These are phyloP conservation scores for Aphidius ervi DNA, from an alignment of 1,140 invertebrate genomes.

Conservation along the genomic window DNA sequence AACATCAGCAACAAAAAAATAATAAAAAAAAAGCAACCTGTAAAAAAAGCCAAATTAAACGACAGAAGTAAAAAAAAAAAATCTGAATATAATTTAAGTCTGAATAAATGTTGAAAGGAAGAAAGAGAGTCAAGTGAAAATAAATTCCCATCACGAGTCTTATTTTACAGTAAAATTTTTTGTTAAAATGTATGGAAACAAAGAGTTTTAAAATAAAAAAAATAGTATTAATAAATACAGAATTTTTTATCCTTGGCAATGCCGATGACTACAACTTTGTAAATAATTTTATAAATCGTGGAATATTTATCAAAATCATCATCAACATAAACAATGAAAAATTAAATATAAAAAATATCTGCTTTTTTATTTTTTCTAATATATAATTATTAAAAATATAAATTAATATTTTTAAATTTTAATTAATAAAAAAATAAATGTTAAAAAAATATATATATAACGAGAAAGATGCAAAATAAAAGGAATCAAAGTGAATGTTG, in stretches of 20 bases:
- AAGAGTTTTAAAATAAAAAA: background rate
- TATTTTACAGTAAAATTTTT: slow-evolving; percentile 1
- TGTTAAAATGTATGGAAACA: background rate
- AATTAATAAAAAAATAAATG: background rate
- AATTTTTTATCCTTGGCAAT: no score
- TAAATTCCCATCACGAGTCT: slow-evolving; percentile 6
- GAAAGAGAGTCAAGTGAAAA: background rate
- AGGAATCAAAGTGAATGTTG: background rate
- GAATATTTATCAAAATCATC: background rate
- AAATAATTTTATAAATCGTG: background rate
- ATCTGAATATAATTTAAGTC: no score
- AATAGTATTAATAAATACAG: no score
- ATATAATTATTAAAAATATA: no score
- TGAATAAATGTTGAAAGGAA: no score
- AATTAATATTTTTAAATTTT: background rate
- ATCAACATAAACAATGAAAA: background rate
- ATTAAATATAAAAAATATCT: background rate
- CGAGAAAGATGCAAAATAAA: slow-evolving; percentile 8
- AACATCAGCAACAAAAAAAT: no score
- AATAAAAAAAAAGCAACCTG: no score
- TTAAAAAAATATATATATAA: background rate
- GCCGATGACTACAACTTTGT: background rate
- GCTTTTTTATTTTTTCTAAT: no score
- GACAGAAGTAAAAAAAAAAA: background rate
- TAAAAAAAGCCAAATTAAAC: no score